Evolutionary conservation across 2,888 invertebrate genomes (phyloP).

Genomic region (Exocentrus adspersus): DNA sequence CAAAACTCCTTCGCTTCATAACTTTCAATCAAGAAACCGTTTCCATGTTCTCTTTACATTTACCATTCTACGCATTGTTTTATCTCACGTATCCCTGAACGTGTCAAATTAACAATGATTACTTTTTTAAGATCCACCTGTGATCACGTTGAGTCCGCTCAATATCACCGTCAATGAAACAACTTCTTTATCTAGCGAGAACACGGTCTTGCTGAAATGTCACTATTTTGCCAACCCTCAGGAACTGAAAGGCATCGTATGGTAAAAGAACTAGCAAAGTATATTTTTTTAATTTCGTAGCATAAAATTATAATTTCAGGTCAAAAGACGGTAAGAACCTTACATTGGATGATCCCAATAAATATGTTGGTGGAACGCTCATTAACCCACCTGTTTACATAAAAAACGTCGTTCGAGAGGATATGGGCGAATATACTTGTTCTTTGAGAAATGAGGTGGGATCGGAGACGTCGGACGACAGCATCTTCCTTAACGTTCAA

Average conservation of each 20-base stretch:
- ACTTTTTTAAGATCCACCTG: conserved; percentile 79
- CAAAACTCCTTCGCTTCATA: too few relatives aligned
- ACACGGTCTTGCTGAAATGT: conserved; percentile 73
- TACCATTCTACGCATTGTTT: too few relatives aligned
- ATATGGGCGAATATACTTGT: conserved; percentile 89
- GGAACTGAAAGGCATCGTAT: conserved; percentile 76
- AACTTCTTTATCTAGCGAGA: conserved; percentile 18
- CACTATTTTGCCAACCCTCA: conserved; percentile 89
- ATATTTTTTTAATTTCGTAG: too few relatives aligned
- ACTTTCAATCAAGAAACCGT: too few relatives aligned
- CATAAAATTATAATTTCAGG: conserved; percentile 64
- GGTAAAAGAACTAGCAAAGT: too few relatives aligned
- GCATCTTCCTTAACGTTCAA: conserved; percentile 80
- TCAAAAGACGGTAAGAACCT: conserved; percentile 74
- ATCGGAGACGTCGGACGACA: conserved; percentile 76
- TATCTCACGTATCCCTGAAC: too few relatives aligned
- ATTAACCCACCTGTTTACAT: conserved; percentile 82
- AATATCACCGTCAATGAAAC: conserved; percentile 83
- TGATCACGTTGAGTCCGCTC: conserved; percentile 78
- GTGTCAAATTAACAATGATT: too few relatives aligned
- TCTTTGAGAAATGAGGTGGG: conserved; percentile 83
- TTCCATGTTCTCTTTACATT: too few relatives aligned
- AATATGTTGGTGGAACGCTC: conserved; percentile 80
- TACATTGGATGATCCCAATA: conserved; percentile 67
- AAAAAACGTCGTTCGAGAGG: conserved; percentile 77